Evolutionary conservation across 1,140 invertebrate genomes (phyloP).

Genomic region (Thrips palmi): DNA sequence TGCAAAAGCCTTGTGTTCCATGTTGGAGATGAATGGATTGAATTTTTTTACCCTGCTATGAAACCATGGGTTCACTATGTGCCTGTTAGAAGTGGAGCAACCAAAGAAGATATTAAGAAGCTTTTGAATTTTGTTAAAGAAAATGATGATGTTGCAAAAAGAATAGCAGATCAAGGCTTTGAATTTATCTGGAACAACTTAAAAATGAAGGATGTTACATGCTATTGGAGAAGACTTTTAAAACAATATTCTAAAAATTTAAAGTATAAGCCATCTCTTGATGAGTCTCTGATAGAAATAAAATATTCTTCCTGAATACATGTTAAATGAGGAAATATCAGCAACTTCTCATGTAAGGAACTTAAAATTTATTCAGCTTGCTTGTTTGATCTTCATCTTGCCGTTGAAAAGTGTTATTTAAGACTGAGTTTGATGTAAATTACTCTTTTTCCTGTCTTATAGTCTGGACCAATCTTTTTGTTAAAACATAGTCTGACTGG

Average conservation of each 20-base stretch:
- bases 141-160: constrained; percentile 52
- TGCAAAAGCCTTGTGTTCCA: constrained; percentile 92
- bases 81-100: constrained; percentile 55
- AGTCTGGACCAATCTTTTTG: too few relatives aligned
- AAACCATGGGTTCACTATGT: constrained; percentile 95
- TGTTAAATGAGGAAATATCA: too few relatives aligned
- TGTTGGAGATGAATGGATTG: constrained; percentile 84
- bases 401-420: too few relatives aligned
- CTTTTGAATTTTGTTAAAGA: constrained; percentile 58
- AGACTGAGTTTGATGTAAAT: too few relatives aligned
- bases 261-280: constrained; percentile 37
- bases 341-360: too few relatives aligned
- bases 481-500: too few relatives aligned
- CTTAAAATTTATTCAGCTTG: too few relatives aligned
- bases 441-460: too few relatives aligned
- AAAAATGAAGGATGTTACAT: constrained; percentile 59
- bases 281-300: too few relatives aligned
- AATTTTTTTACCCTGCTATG: constrained; percentile 85
- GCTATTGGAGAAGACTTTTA: constrained; percentile 76
- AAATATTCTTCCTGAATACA: too few relatives aligned
- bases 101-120: constrained; percentile 43
- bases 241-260: constrained; percentile 58
- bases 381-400: too few relatives aligned
- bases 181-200: constrained; percentile 73
- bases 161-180: constrained; percentile 68